A percentile compares a stretch with the other conserved stretches of the same genome.
phyloP scores from a whole-genome alignment of 2,888 invertebrate species.

The Lasiommata megera region DNA sequence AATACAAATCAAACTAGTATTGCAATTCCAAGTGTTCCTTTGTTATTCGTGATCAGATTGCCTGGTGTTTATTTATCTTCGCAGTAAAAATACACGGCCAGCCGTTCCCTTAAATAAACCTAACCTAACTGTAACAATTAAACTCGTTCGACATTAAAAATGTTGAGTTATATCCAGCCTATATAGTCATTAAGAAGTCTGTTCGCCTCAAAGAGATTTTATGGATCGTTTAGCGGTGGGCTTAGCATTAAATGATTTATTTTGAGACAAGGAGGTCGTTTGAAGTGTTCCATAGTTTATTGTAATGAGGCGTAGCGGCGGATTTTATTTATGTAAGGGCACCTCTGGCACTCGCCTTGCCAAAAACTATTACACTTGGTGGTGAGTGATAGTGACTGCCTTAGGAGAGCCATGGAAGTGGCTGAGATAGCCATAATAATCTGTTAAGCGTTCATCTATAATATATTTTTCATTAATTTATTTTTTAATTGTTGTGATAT shows the following conservation, averaged over 20 bases:
- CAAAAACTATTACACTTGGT: too few relatives aligned
- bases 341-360: too few relatives aligned
- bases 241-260: slow-evolving; percentile 54
- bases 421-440: too few relatives aligned
- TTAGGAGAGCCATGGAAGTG: too few relatives aligned
- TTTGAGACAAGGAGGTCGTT: slow-evolving; percentile 41
- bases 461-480: too few relatives aligned
- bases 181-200: slow-evolving; percentile 52
- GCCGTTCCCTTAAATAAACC: slow-evolving; percentile 19
- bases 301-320: slow-evolving; percentile 22
- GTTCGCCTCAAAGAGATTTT: slow-evolving; percentile 57
- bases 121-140: slow-evolving; percentile 27
- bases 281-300: slow-evolving; percentile 37
- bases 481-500: too few relatives aligned
- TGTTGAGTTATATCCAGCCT: slow-evolving; percentile 34
- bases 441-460: too few relatives aligned
- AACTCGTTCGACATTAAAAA: slow-evolving; percentile 32
- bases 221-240: slow-evolving; percentile 54
- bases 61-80: slow-evolving; percentile 6
- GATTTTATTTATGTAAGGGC: slow-evolving; percentile 5
- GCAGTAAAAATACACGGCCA: slow-evolving; percentile 1
- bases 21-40: too few relatives aligned
- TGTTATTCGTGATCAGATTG: slow-evolving; percentile 3
- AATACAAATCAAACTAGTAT: too few relatives aligned
- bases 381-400: too few relatives aligned